Conservation (phyloP, 1,140 invertebrate species). For the Pararge aegeria region DNA sequence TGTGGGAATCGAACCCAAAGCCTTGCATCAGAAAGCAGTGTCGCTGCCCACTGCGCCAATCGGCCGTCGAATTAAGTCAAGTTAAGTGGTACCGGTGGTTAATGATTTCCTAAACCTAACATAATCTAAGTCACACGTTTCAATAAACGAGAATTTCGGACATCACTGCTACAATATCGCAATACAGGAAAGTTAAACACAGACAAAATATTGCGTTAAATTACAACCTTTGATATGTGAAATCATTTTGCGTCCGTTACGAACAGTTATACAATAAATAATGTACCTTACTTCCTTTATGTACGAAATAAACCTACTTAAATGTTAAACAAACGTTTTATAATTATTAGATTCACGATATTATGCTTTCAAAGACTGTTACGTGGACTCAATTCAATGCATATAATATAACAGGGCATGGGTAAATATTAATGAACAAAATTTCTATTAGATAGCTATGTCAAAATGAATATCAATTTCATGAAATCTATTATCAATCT, state of each 20-base stretch:
- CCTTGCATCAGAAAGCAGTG: too few relatives aligned
- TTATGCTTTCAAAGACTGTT: not conserved
- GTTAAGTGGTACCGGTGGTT: too few relatives aligned
- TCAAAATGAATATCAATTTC: too few relatives aligned
- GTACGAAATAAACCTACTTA: constrained; percentile 31
- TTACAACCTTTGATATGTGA: constrained; percentile 33
- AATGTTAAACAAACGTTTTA: constrained; percentile 18
- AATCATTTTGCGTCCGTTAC: constrained; percentile 31
- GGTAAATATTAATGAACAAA: too few relatives aligned
- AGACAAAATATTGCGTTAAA: constrained; percentile 29
- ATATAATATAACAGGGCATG: too few relatives aligned
- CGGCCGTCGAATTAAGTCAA: too few relatives aligned
- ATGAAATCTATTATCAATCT: too few relatives aligned
- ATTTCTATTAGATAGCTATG: too few relatives aligned
- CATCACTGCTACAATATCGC: constrained; percentile 7
- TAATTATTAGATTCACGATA: constrained; percentile 12
- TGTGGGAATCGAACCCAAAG: too few relatives aligned
- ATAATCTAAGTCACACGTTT: too few relatives aligned
- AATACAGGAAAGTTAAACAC: constrained; percentile 21
- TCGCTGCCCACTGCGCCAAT: too few relatives aligned
- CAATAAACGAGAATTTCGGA: not conserved
- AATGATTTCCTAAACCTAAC: too few relatives aligned
- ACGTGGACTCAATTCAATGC: not conserved
- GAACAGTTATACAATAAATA: constrained; percentile 32
- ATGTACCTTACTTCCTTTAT: constrained; percentile 30